Evolutionary conservation across 2,113 vertebrate genomes (phyloP), one percentile per base, ranked within the genome.

Genomic region (Hystrix brachyura): DNA sequence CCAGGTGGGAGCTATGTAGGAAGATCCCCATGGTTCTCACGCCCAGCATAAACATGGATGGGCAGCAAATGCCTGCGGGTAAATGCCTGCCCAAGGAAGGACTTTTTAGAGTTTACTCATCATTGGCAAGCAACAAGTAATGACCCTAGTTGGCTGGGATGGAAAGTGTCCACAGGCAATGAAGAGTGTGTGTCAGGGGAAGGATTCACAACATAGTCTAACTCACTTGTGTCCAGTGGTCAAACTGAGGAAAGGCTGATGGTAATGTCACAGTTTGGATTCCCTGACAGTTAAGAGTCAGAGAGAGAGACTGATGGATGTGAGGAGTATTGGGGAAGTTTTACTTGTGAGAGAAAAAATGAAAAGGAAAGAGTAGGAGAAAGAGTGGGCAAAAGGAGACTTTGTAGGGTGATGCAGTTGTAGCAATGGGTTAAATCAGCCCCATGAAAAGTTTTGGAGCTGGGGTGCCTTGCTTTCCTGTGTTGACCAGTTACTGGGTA

Each of bases 351-450:
- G 34, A 84, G 10, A 32, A 34, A 18, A 29, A 55, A 15, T 12
- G 25, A 69, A 21, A 0, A n/a, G 17, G 11, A n/a, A 7, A 46
- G 29, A 6, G 18, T 29, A 55, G 55, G n/a, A 19, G 14, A 53
- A 57, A 27, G 25, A 27, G 32, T 32, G 17, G 29, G 90, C 32
- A 34, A 7, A 55, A 38, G 46, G 76, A 74, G 69, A 80, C 60
- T 29, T 0, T 48, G 8, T 65, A n/a, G 27, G 80, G 32, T n/a
- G 23, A 59, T 1, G 11, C 0, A n/a, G 19, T 25, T 3, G 4
- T 3, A 79, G 38, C 7, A 34, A 55, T 9, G 27, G 3, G 32
- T 71, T 80, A 55, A 51, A 17, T 38, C 29, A 85, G 59, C 13
- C 21, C 12, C 34, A 5, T 1, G 6, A 74, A 14, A 38, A 69